Evolutionary conservation across 1,140 invertebrate species (phyloP).

Genomic region (Bombus terrestris): DNA sequence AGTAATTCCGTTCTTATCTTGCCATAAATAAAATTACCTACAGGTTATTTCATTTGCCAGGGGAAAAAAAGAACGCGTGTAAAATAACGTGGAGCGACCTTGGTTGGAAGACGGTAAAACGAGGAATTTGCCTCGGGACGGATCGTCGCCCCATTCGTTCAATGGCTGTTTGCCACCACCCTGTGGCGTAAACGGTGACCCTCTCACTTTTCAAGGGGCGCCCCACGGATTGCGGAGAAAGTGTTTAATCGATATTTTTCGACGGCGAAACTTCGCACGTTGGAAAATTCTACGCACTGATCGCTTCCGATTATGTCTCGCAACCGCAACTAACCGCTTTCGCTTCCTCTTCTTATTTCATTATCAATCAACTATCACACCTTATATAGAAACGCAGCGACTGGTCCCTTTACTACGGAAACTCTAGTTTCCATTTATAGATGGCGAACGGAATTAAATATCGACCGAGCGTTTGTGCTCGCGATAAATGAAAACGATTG

Average conservation of each 20-base stretch:
- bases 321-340: not conserved
- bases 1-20: not conserved
- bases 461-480: too few relatives aligned
- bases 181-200: conserved; percentile 14
- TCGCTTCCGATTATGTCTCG: not conserved
- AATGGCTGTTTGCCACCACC: conserved; percentile 30
- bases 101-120: conserved; percentile 21
- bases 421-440: not conserved
- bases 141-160: conserved; percentile 1
- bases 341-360: not conserved
- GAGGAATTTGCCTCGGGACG: conserved; percentile 5
- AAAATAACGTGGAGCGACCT: not conserved
- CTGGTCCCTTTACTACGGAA: not conserved
- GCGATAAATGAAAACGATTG: too few relatives aligned
- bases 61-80: not conserved
- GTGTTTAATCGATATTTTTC: conserved; percentile 44
- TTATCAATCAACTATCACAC: not conserved
- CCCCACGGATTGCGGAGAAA: conserved; percentile 1
- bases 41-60: not conserved
- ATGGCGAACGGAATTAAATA: too few relatives aligned
- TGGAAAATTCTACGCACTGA: not conserved
- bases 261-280: not conserved
- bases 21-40: not conserved
- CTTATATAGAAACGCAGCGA: not conserved
- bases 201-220: conserved; percentile 20